Evolutionary conservation across 2,888 invertebrate genomes (phyloP).

Genomic region (Dryobotodes eremita): DNA sequence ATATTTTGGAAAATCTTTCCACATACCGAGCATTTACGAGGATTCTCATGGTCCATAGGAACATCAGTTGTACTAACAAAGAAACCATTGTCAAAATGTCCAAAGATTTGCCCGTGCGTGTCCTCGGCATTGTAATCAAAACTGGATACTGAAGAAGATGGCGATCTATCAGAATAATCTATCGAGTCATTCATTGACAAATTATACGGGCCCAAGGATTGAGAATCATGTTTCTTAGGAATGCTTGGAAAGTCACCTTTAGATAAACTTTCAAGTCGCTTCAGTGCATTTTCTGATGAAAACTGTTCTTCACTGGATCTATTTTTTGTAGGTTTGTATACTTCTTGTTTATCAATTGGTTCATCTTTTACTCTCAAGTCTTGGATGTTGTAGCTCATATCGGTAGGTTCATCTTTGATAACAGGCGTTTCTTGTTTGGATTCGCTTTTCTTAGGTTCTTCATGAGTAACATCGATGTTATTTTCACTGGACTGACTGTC

Average conservation of each 20-base stretch:
- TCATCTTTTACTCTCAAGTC: constrained; percentile 86
- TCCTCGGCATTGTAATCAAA: constrained; percentile 91
- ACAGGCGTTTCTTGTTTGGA: constrained; percentile 78
- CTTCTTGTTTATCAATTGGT: constrained; percentile 80
- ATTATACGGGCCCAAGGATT: constrained; percentile 81
- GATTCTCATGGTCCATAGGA: constrained; percentile 97
- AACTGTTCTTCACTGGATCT: constrained; percentile 75
- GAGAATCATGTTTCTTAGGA: constrained; percentile 79
- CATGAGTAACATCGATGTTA: constrained; percentile 53
- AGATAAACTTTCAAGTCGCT: constrained; percentile 95
- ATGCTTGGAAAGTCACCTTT: constrained; percentile 93
- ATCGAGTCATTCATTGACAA: constrained; percentile 83
- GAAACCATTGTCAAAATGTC: constrained; percentile 94
- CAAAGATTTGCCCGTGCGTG: constrained; percentile 92
- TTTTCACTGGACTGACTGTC: constrained; percentile 66
- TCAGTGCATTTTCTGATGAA: constrained; percentile 92
- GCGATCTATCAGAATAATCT: constrained; percentile 89
- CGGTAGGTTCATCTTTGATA: constrained; percentile 80
- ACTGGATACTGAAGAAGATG: constrained; percentile 92
- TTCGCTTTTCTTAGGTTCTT: constrained; percentile 74
- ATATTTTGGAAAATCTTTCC: constrained; percentile 98
- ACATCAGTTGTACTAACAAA: constrained; percentile 94
- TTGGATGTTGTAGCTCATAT: constrained; percentile 77
- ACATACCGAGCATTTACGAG: constrained; percentile 97
- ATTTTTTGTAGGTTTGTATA: constrained; percentile 73